Conservation (phyloP, 2,797 vertebrate species). For the Rhinogobio ventralis region DNA sequence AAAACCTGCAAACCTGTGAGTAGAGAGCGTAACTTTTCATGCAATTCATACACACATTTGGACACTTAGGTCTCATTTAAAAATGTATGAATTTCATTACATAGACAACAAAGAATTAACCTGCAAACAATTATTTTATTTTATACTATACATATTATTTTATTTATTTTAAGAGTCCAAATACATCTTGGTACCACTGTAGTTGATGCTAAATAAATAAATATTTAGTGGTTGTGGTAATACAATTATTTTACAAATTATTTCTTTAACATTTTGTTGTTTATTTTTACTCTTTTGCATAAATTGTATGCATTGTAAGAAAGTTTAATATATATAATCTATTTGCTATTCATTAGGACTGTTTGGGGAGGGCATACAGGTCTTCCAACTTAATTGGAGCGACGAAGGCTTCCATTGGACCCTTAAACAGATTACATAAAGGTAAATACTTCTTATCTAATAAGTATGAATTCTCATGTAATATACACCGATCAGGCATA, state of each 20-base stretch:
- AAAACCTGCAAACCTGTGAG: slow-evolving; percentile 83
- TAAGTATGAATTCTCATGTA: background rate
- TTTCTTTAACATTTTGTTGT: background rate
- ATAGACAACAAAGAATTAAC: background rate
- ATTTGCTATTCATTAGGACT: slow-evolving; percentile 65
- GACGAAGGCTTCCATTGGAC: slow-evolving; percentile 69
- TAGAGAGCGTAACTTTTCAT: background rate
- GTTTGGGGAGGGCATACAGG: slow-evolving; percentile 64
- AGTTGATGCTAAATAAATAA: background rate
- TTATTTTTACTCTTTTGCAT: background rate
- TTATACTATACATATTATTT: background rate
- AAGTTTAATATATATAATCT: background rate
- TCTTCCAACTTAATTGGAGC: slow-evolving; percentile 64
- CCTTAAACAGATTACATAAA: slow-evolving; percentile 64
- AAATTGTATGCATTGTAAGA: background rate
- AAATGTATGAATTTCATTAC: background rate
- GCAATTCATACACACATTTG: background rate
- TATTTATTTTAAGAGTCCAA: background rate
- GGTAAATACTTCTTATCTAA: slow-evolving; percentile 62
- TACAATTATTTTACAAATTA: background rate
- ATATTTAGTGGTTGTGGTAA: background rate
- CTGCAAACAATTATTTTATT: background rate
- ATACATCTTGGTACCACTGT: background rate
- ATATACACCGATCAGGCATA: background rate
- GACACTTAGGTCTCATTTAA: background rate